Base-by-base conservation (phyloP, 2,797 vertebrate genomes). In the Anas flavirostris region DNA sequence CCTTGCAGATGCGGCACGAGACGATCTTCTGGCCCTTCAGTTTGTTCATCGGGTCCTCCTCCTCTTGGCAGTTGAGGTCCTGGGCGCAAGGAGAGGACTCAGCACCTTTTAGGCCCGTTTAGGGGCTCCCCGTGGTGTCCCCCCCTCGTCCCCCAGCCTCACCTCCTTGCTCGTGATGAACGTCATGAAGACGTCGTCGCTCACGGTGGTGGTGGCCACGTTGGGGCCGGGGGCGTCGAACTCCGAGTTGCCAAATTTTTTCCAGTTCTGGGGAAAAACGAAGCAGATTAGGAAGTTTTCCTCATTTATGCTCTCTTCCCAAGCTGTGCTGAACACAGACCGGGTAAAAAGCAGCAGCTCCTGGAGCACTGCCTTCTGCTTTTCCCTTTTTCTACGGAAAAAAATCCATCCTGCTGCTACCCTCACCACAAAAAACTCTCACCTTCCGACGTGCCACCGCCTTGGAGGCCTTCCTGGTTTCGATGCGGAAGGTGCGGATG, bases 111-210 rank as follows among this genome's bases (percentile, higher is more conserved):
- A 0, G 31, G 35, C 26, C 10, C 28, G 5, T 7, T 15, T 3
- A 0, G 17, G 8, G 46, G 21, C 21, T 46, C 46, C 46, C 46
- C 11, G 6, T 4, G 46, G 26, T 6, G 23, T 23, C 58, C 35
- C 31, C 19, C 48, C 22, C 17, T 35, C 1, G 0, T 31, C 39
- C 37, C 39, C 37, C 66, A 2, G 9, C 12, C 48, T 77, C 83
- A 99, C 99, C 98, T 99, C 99, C 96, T 99, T 99, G 98, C 98
- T 99, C 96, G 99, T 99, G 95, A 99, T 99, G 96, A 99, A 99
- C 12, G 99, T 99, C 99, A 99, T 99, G 92, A 98, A 99, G 62
- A 99, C 99, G 1, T 99, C 99, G 8, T 99, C 99, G 3, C 99
- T 99, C 96, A 99, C 99, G 0, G 99, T 99, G 73, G 99, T 99